Base-by-base conservation (phyloP, 2,888 invertebrate genomes). In the Isoperla grammatica region DNA sequence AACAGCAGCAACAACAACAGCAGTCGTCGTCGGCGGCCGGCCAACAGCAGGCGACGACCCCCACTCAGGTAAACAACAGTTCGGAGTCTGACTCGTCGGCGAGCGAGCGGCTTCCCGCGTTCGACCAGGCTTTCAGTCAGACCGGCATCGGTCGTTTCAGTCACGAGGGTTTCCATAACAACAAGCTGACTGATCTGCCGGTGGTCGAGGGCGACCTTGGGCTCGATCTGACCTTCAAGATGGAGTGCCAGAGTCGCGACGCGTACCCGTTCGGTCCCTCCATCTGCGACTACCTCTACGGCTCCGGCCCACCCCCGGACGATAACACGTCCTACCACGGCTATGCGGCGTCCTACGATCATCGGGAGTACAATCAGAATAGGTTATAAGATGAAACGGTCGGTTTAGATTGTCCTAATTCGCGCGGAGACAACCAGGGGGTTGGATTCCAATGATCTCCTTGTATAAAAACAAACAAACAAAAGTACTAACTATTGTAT, bases 121-220 rank as follows among this genome's bases (percentile, higher is more conserved):
- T 90, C 71, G 88, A 89, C 71, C 90, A 90, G 75, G 89, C 90
- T 1, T 90, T 90, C 71, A 90, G 90, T 22, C 88, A 89, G 23
- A 90, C 90, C 20, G 90, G 90, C 75, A 87, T 90, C 65, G 90
- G 90, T n/a, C 83, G 88, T 65, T 90, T 90, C 68, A 85, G 87
- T n/a, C 63, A 65, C 35, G 65, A 64, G 43, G 64, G 65, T 22
- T 64, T 64, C 50, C 60, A 60, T 40, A 61, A 42, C 13, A 60
- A 20, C 13, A 40, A 50, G 20, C 60, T 57, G 39, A 19, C 2
- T 17, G 49, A 22, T 8, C 29, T 29, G 8, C 29, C 29, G 5
- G 29, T 29, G 4, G 29, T 29, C 8, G 29, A 29, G 8, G 29
- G 29, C 2, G 39, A 37, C 11, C n/a, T 29, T 29, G 37, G 35